A percentile compares a stretch with the other conserved stretches of the same genome.
These are phyloP conservation scores for Kradibia gibbosae DNA, from an alignment of 1,140 invertebrate species.

Conservation along the genomic window DNA sequence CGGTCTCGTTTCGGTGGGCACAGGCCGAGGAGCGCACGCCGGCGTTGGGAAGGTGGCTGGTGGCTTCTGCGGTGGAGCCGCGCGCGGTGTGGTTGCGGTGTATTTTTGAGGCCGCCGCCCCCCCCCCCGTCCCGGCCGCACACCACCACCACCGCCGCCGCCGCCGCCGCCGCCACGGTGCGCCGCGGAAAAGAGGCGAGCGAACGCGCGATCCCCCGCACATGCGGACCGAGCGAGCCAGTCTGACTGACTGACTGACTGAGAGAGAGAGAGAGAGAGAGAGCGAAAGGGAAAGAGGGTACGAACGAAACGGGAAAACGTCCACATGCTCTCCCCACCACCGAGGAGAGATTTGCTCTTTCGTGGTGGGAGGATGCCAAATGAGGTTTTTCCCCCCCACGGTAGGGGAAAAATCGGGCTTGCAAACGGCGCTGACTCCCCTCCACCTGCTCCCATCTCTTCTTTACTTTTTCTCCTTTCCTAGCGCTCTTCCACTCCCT, in stretches of 20 bases:
- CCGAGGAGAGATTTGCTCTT: slow-evolving; percentile 31
- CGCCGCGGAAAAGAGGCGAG: slow-evolving; percentile 26
- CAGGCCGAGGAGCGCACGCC: slow-evolving; percentile 1
- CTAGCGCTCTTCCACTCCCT: slow-evolving; percentile 8
- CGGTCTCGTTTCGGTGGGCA: slow-evolving; percentile 67
- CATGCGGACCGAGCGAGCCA: slow-evolving; percentile 15
- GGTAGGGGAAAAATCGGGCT: slow-evolving; percentile 63
- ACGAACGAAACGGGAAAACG: slow-evolving; percentile 43
- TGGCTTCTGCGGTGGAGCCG: slow-evolving; percentile 73
- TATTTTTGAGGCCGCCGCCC: slow-evolving; percentile 74
- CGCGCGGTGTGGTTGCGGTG: slow-evolving; percentile 74
- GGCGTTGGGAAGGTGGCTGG: slow-evolving; percentile 64
- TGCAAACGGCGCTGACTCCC: neutral
- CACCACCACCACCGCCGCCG: slow-evolving; percentile 59
- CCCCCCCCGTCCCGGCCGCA: slow-evolving; percentile 66
- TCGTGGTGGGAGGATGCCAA: slow-evolving; percentile 55
- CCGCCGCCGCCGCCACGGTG: slow-evolving; percentile 31
- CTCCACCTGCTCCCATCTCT: neutral
- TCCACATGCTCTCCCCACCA: slow-evolving; percentile 43
- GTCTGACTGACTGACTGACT: neutral
- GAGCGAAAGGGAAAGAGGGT: neutral
- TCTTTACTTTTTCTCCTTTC: slow-evolving; percentile 41
- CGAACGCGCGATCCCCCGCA: neutral
- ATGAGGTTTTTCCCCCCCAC: slow-evolving; percentile 57
- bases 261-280: slow-evolving; percentile 1